Conservation (phyloP, 2,113 vertebrate genomes). For the Crotalus tigris region DNA sequence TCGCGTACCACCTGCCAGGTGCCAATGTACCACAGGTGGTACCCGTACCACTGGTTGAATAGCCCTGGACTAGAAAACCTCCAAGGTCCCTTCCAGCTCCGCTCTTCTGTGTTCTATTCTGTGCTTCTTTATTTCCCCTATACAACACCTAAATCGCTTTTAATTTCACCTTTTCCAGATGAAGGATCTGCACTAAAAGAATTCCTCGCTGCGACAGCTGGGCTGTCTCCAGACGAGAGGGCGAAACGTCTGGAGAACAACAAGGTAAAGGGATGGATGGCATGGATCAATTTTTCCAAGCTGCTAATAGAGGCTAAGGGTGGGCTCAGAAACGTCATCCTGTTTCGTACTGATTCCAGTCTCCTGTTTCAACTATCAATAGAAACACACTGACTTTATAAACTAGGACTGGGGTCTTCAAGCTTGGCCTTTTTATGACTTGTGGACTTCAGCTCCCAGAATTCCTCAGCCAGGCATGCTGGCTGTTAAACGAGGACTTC, state of each 20-base stretch:
- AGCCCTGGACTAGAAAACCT: background rate
- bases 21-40: no score
- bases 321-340: background rate
- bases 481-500: no score
- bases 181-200: slow-evolving; percentile 84
- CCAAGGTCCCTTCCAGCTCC: background rate
- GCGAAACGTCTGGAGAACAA: slow-evolving; percentile 88
- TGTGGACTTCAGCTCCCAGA: no score
- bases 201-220: slow-evolving; percentile 86
- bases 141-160: background rate
- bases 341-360: background rate
- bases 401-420: background rate
- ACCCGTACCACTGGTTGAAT: no score
- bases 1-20: no score
- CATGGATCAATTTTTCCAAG: background rate
- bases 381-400: background rate
- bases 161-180: slow-evolving; percentile 61
- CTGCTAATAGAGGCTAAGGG: background rate
- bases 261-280: slow-evolving; percentile 70
- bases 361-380: background rate
- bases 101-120: background rate
- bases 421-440: no score
- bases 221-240: slow-evolving; percentile 84
- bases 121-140: rapidly evolving
- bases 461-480: background rate